Evolutionary conservation across 1,140 invertebrate species (phyloP).

Genomic region (Penaeus vannamei): DNA sequence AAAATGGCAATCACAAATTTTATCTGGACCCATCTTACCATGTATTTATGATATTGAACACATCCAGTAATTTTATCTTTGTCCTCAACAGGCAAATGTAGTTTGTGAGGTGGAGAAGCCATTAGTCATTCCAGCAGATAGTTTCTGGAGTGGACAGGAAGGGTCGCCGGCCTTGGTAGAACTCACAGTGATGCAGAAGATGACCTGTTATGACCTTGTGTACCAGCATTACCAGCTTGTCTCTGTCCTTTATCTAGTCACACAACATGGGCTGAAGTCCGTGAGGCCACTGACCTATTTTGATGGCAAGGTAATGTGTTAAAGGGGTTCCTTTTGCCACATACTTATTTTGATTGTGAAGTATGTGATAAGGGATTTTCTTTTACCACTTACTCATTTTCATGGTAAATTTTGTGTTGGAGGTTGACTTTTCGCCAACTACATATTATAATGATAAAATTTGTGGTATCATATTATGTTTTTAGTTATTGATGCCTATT

Average conservation of each 20-base stretch:
- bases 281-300: conserved; percentile 73
- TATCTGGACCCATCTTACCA: too few species aligned
- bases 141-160: conserved; percentile 72
- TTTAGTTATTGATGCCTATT: too few species aligned
- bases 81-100: conserved; percentile 42
- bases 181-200: conserved; percentile 73
- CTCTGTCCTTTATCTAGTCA: conserved; percentile 72
- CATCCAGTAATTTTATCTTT: neutral
- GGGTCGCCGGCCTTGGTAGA: conserved; percentile 71
- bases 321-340: neutral
- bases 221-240: conserved; percentile 72
- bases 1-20: too few species aligned
- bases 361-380: neutral
- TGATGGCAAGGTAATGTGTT: conserved; percentile 72
- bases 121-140: conserved; percentile 72
- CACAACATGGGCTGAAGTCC: conserved; percentile 73
- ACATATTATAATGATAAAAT: too few species aligned
- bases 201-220: conserved; percentile 73
- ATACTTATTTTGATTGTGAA: neutral
- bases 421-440: too few species aligned
- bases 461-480: too few species aligned
- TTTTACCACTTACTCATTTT: too few species aligned
- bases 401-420: too few species aligned
- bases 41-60: neutral
- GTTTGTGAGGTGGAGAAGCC: conserved; percentile 70